Evolutionary conservation across 2,797 vertebrate genomes (phyloP), one percentile per base, ranked within the genome.

Genomic region (Hybognathus amarus): DNA sequence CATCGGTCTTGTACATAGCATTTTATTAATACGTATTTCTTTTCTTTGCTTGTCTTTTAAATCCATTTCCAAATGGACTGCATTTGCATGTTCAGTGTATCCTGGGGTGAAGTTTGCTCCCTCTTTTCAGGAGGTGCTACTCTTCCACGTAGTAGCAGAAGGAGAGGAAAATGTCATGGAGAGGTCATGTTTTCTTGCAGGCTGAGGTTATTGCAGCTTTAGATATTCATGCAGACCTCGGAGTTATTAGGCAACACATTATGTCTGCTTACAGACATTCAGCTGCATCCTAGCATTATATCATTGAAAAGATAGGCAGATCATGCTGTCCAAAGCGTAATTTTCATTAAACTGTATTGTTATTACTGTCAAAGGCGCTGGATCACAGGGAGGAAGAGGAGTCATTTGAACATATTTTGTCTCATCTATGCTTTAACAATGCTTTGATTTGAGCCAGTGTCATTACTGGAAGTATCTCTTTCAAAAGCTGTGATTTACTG

Each of bases 401-500:
- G 18, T 76, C 47, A n/a, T 68, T 64, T 82, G 45, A 75, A 74
- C 70, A 38, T 47, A 61, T 40, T 54, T 42, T 18, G 59, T 82
- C 47, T n/a, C 59, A 82, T 64, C 45, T 67, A 61, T 73, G 71
- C 63, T 82, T 67, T 40, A 67, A 52, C 61, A 27, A 36, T 73
- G 67, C 78, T 79, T 77, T 54, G 47, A 82, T 79, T 76, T 42
- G 36, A 67, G n/a, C n/a, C 89, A 85, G 85, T 77, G 85, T 80
- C 84, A 80, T 81, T 77, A 24, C 79, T 63, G 85, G 88, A 87
- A 88, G 52, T 22, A 82, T 92, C 79, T 87, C 61, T 84, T 90
- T 92, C 36, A 70, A 89, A 86, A 73, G 75, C 86, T 87, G 90
- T 77, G 87, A 85, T 92, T 93, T 92, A 88, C 91, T 94, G 93